phyloP scores from a whole-genome alignment of 2,797 vertebrate genomes.

The Xiphophorus birchmanni region DNA sequence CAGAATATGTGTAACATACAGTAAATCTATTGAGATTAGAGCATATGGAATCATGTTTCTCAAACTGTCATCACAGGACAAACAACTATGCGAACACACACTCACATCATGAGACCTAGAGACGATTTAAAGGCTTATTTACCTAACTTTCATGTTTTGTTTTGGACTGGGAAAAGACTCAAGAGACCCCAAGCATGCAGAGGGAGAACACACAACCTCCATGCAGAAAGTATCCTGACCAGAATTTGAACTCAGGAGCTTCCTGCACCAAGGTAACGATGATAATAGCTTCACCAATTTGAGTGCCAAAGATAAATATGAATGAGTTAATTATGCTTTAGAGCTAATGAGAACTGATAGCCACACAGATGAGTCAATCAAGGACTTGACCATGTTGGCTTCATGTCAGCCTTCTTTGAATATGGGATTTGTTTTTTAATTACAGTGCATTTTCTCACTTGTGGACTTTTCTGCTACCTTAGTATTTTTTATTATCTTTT shows the following conservation, averaged over 20 bases:
- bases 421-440: not conserved
- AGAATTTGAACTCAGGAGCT: not conserved
- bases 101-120: not conserved
- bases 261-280: not conserved
- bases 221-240: not conserved
- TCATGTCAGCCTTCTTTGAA: not conserved
- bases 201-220: not conserved
- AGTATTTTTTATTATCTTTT: not conserved
- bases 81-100: not conserved
- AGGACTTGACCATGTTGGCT: not conserved
- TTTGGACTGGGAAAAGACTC: not conserved
- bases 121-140: not conserved
- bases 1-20: constrained; percentile 67
- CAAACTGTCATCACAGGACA: not conserved
- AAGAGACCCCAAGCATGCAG: not conserved
- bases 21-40: constrained; percentile 47
- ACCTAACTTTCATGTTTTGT: not conserved
- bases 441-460: not conserved
- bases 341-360: not conserved
- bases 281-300: not conserved
- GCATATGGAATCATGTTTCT: constrained; percentile 17
- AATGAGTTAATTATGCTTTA: not conserved
- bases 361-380: not conserved
- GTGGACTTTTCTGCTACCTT: not conserved
- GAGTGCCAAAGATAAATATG: not conserved